Conservation (phyloP, 1,140 invertebrate genomes). For the Planococcus citri region DNA sequence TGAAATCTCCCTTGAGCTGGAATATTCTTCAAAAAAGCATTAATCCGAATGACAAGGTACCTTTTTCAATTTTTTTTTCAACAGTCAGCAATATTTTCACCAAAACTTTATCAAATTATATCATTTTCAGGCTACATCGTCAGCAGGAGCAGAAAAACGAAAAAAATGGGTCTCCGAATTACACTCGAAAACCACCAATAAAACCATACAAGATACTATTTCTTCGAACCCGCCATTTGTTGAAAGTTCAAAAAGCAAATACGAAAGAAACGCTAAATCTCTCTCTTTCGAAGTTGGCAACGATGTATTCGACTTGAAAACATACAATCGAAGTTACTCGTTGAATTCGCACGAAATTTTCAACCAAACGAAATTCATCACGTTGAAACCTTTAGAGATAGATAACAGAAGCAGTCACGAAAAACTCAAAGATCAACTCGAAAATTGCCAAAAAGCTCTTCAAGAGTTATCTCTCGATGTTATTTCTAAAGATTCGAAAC, state of each 20-base stretch:
- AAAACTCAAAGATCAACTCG: neutral
- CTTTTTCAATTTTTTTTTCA: neutral
- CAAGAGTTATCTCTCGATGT: neutral
- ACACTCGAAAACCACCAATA: neutral
- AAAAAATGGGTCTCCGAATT: neutral
- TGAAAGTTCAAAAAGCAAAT: neutral
- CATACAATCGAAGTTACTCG: neutral
- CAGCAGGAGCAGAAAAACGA: neutral
- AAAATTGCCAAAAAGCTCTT: neutral
- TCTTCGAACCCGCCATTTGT: neutral
- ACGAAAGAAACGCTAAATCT: neutral
- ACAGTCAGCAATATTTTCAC: neutral
- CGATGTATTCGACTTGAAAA: neutral
- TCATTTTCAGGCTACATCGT: no score
- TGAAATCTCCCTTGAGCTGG: neutral
- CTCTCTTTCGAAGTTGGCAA: neutral
- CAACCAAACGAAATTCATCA: neutral
- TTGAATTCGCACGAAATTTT: neutral
- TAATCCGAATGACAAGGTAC: neutral
- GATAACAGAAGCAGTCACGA: neutral
- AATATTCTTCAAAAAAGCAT: neutral
- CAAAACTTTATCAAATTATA: no score
- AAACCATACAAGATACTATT: neutral
- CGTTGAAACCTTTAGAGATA: neutral
- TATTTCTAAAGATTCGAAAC: neutral